phyloP scores from a whole-genome alignment of 2,113 vertebrate species.

The Calypte anna region DNA sequence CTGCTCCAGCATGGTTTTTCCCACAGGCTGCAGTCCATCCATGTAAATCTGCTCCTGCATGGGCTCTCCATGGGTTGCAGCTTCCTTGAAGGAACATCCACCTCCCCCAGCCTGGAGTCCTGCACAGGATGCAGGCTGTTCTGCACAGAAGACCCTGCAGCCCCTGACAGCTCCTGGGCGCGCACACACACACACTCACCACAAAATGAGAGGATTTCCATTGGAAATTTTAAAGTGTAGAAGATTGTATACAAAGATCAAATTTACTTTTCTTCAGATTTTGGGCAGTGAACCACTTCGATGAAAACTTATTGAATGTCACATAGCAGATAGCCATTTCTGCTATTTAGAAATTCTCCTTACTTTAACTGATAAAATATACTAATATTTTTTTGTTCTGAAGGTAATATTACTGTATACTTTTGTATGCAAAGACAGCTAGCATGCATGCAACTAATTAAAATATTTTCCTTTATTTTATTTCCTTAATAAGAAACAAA shows the following conservation, averaged over 20 bases:
- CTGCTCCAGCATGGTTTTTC: background rate
- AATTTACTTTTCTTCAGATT: background rate
- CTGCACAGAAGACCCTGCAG: too few species aligned
- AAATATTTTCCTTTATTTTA: background rate
- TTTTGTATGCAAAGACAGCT: background rate
- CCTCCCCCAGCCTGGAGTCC: background rate
- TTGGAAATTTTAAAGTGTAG: background rate
- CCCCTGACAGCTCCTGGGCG: accelerated
- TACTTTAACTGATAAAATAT: background rate
- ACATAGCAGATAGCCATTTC: background rate
- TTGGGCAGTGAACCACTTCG: background rate
- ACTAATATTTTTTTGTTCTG: background rate
- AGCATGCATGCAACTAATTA: background rate
- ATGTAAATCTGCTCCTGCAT: background rate
- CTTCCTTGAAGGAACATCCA: background rate
- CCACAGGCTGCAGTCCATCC: too few species aligned
- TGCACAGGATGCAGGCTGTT: background rate
- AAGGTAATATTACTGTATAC: background rate
- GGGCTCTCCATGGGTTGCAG: background rate
- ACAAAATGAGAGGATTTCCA: background rate
- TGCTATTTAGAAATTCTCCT: background rate
- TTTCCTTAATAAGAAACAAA: background rate
- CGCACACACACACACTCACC: accelerated
- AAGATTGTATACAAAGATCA: background rate
- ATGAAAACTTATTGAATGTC: background rate